Conservation (phyloP, 1,140 invertebrate genomes). For the Ptiloglossa arizonensis region DNA sequence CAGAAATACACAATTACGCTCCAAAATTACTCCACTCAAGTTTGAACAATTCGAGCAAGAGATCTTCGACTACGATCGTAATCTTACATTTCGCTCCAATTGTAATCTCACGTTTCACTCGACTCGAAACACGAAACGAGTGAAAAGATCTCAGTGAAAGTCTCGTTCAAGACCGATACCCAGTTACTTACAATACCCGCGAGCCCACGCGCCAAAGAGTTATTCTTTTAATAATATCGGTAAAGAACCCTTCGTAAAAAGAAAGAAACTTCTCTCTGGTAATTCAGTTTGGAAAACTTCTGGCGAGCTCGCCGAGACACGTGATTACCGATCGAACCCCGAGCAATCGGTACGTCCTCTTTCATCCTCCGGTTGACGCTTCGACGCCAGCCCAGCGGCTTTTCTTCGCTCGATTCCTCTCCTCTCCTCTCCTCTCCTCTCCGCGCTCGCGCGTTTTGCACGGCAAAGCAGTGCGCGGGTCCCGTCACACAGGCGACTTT, state of each 20-base stretch:
- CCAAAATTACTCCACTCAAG: too few species aligned
- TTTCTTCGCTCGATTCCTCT: slow-evolving; percentile 8
- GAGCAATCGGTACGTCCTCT: not conserved
- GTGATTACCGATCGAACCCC: slow-evolving; percentile 1
- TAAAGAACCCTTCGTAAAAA: not conserved
- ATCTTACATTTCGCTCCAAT: too few species aligned
- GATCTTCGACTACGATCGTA: too few species aligned
- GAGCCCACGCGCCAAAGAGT: not conserved
- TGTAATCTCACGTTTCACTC: too few species aligned
- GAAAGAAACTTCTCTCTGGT: not conserved
- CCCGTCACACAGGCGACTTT: not conserved
- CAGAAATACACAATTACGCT: too few species aligned
- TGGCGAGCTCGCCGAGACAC: too few species aligned
- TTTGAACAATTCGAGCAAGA: too few species aligned
- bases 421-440: too few species aligned
- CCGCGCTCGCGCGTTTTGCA: slow-evolving; percentile 2
- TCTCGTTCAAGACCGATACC: too few species aligned
- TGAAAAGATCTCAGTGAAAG: too few species aligned
- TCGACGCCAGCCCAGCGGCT: not conserved
- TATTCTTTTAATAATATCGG: not conserved
- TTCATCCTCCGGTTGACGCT: not conserved
- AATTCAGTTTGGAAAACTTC: not conserved
- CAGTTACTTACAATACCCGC: too few species aligned
- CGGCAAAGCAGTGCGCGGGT: not conserved
- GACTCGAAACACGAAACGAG: too few species aligned